Conservation (phyloP, 2,797 vertebrate genomes). For the Hafferia zeledoni region DNA sequence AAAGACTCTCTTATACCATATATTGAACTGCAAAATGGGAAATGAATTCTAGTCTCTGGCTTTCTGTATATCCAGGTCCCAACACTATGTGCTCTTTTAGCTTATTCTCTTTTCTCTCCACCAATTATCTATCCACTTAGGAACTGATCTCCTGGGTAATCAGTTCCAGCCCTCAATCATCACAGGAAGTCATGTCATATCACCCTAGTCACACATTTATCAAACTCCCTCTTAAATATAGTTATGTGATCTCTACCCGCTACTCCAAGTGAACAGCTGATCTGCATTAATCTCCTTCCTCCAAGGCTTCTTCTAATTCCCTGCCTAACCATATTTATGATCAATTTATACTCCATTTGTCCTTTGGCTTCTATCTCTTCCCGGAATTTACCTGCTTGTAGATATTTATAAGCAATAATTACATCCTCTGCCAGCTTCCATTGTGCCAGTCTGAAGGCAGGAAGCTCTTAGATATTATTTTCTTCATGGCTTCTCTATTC, state of each 20-base stretch:
- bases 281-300: constrained; percentile 22
- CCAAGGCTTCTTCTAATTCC: constrained; percentile 23
- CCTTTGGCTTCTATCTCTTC: constrained; percentile 26
- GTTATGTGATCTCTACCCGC: background rate
- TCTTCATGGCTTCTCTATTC: background rate
- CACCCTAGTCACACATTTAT: background rate
- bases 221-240: background rate
- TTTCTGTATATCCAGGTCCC: background rate
- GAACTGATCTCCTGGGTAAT: background rate
- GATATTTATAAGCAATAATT: constrained; percentile 37
- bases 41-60: background rate
- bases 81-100: background rate
- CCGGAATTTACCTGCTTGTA: constrained; percentile 17
- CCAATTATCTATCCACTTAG: background rate
- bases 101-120: background rate
- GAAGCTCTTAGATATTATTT: background rate
- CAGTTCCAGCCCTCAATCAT: background rate
- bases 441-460: background rate
- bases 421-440: background rate
- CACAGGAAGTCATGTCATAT: background rate
- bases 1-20: background rate
- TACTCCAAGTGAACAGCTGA: background rate
- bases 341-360: constrained; percentile 36
- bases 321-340: constrained; percentile 31
- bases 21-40: background rate